Conservation (phyloP, 2,888 invertebrate genomes). For the Cephus spinipes region DNA sequence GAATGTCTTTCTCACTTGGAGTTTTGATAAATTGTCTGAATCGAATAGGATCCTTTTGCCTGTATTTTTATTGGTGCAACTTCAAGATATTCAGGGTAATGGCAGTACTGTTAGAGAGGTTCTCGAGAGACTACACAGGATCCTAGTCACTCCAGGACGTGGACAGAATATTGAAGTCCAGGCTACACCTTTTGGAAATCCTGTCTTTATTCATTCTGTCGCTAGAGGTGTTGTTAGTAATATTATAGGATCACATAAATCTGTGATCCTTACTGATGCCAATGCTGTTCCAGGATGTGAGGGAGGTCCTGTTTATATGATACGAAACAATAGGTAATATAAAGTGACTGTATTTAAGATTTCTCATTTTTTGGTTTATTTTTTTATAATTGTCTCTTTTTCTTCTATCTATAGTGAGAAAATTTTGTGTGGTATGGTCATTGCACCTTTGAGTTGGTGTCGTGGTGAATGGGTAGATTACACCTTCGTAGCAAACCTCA, state of each 20-base stretch:
- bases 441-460: conserved; percentile 74
- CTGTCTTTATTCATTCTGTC: conserved; percentile 71
- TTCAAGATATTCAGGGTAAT: conserved; percentile 49
- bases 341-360: background rate
- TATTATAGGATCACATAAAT: conserved; percentile 68
- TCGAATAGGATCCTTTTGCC: conserved; percentile 68
- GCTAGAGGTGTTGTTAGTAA: conserved; percentile 73
- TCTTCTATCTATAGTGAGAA: conserved; percentile 25
- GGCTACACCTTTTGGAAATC: conserved; percentile 66
- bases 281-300: conserved; percentile 73
- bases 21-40: conserved; percentile 67
- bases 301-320: conserved; percentile 71
- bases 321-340: conserved; percentile 34
- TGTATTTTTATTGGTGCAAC: conserved; percentile 69
- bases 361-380: background rate
- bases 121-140: conserved; percentile 14
- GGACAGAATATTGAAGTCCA: conserved; percentile 51
- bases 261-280: conserved; percentile 72
- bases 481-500: conserved; percentile 71
- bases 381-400: background rate
- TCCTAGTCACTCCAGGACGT: conserved; percentile 32
- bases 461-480: conserved; percentile 75
- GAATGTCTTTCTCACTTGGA: conserved; percentile 70
- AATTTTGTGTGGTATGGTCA: conserved; percentile 68
- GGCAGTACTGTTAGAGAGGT: background rate